Evolutionary conservation across 2,797 vertebrate species (phyloP).

Genomic region (Sternarchorhynchus goeldii): DNA sequence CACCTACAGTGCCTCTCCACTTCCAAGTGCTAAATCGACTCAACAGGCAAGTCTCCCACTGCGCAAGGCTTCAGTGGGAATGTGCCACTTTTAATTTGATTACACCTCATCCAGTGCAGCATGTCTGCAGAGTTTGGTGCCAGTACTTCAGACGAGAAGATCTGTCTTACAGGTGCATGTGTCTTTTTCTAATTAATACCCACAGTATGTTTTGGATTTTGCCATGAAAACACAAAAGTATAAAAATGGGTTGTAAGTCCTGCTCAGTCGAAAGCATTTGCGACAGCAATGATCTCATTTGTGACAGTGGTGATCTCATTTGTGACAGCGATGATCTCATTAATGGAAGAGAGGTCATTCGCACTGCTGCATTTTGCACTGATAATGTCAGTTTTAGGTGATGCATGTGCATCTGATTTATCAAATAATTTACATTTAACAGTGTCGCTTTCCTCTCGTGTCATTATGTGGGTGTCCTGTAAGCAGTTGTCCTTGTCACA

Average conservation of each 20-base stretch:
- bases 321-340: background rate
- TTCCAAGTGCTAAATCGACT: constrained; percentile 14
- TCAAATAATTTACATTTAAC: no score
- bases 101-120: background rate
- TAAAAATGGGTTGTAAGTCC: background rate
- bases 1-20: constrained; percentile 32
- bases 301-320: background rate
- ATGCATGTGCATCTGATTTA: no score
- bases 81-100: constrained; percentile 2
- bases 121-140: background rate
- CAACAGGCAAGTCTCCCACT: constrained; percentile 18
- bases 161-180: background rate
- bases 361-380: background rate
- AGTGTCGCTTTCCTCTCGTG: no score
- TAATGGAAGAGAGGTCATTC: background rate
- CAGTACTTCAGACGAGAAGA: background rate
- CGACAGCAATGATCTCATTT: no score
- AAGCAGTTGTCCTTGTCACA: no score
- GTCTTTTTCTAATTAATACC: background rate
- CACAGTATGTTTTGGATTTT: background rate
- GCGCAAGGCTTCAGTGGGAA: background rate
- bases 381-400: background rate
- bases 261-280: no score
- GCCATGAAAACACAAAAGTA: background rate
- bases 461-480: no score